phyloP scores from a whole-genome alignment of 2,888 invertebrate species.

The Strigamia crassipes region DNA sequence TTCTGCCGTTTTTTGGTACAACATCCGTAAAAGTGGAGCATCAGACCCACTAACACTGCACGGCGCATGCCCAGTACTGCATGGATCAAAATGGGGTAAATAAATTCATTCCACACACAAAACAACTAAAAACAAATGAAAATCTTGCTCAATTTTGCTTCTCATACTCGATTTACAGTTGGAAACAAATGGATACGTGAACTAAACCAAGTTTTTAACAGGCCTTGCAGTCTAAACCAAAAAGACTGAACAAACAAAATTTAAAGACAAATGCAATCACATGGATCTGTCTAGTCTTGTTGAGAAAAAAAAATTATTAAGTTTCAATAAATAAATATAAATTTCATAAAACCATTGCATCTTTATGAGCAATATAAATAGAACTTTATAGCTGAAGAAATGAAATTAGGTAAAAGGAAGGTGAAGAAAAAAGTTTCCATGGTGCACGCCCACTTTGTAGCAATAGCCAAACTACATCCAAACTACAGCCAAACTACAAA shows the following conservation, averaged over 20 bases:
- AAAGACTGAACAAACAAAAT: conserved; percentile 48
- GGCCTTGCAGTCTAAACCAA: conserved; percentile 53
- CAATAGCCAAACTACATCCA: too few relatives aligned
- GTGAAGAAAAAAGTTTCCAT: too few relatives aligned
- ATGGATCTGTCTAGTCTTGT: too few relatives aligned
- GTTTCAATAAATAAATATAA: too few relatives aligned
- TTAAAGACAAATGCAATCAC: too few relatives aligned
- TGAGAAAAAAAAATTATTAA: too few relatives aligned
- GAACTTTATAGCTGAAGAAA: too few relatives aligned
- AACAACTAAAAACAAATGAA: neutral
- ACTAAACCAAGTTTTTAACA: conserved; percentile 60
- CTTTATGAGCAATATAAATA: too few relatives aligned
- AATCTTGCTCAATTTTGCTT: neutral
- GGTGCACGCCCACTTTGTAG: too few relatives aligned
- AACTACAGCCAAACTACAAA: too few relatives aligned
- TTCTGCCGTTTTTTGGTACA: conserved; percentile 61
- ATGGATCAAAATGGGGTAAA: conserved; percentile 62
- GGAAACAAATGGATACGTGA: conserved; percentile 64
- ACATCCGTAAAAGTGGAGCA: conserved; percentile 59
- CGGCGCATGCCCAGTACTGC: conserved; percentile 62
- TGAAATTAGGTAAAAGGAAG: too few relatives aligned
- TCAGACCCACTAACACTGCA: conserved; percentile 60
- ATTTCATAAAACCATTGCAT: too few relatives aligned
- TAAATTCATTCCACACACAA: neutral
- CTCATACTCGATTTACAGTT: conserved; percentile 51